These are phyloP conservation scores for Teleogryllus oceanicus DNA, from an alignment of 2,888 invertebrate species.

Conservation along the genomic window DNA sequence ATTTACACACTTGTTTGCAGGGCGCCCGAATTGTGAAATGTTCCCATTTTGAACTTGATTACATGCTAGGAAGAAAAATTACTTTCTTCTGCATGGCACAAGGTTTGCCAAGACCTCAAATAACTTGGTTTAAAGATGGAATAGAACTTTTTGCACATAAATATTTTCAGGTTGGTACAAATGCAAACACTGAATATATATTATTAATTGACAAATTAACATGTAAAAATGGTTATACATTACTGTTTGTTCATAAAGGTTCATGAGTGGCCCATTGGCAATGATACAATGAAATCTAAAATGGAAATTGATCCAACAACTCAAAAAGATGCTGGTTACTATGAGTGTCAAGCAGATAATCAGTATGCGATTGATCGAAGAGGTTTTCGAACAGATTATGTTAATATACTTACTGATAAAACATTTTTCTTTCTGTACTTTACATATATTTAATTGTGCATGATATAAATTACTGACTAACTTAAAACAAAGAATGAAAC, in stretches of 20 bases:
- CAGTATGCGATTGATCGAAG: conserved; percentile 65
- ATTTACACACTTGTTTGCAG: conserved; percentile 46
- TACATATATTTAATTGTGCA: too few species aligned
- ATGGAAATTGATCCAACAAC: conserved; percentile 72
- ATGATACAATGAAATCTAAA: conserved; percentile 65
- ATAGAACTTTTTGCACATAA: conserved; percentile 69
- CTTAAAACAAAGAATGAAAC: too few species aligned
- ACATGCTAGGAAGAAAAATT: conserved; percentile 70
- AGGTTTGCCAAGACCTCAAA: conserved; percentile 67
- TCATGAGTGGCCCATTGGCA: conserved; percentile 64
- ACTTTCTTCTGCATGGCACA: conserved; percentile 71
- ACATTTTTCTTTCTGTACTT: too few species aligned
- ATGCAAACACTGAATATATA: not conserved
- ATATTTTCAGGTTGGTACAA: conserved; percentile 59
- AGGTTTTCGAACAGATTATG: conserved; percentile 61
- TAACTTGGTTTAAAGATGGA: conserved; percentile 75
- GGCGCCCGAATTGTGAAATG: conserved; percentile 67
- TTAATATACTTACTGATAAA: conserved; percentile 41
- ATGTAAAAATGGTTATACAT: not conserved
- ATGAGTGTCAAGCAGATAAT: conserved; percentile 70
- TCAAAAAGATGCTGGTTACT: conserved; percentile 68
- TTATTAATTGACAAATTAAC: not conserved
- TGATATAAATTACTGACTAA: too few species aligned
- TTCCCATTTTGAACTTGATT: conserved; percentile 69
- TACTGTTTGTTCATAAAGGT: conserved; percentile 49